Conservation (phyloP, 2,113 vertebrate species). For the Beaufortia kweichowensis region DNA sequence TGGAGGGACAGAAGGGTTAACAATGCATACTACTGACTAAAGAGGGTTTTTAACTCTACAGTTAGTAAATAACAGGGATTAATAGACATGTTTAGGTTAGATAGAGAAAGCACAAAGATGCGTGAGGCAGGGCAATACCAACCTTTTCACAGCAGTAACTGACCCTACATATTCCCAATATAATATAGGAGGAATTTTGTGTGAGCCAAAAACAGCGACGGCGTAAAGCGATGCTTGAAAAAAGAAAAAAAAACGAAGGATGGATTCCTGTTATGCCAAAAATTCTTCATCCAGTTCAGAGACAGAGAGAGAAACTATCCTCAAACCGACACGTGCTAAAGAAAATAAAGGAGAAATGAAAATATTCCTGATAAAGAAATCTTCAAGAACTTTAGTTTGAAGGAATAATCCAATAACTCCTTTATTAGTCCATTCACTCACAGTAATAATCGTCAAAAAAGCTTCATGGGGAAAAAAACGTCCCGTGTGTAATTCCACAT, state of each 20-base stretch:
- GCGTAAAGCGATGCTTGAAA: conserved; percentile 29
- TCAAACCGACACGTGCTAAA: background rate
- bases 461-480: conserved; percentile 6
- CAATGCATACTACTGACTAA: conserved; percentile 75
- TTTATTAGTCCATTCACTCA: conserved; percentile 6
- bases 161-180: conserved; percentile 98
- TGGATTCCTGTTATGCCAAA: conserved; percentile 17
- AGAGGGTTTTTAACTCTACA: conserved; percentile 69
- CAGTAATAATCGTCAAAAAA: background rate
- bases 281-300: conserved; percentile 1
- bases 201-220: conserved; percentile 78
- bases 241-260: background rate
- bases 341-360: background rate
- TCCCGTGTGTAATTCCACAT: conserved; percentile 48
- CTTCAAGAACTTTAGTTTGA: conserved; percentile 50
- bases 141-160: conserved; percentile 99
- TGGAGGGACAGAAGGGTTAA: conserved; percentile 58
- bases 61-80: conserved; percentile 77
- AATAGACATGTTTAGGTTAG: conserved; percentile 83
- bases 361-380: conserved; percentile 52
- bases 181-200: conserved; percentile 96
- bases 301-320: no score
- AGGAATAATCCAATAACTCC: conserved; percentile 39
- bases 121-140: conserved; percentile 99
- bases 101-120: conserved; percentile 86